Base-by-base conservation (phyloP, 2,888 invertebrate species). In the Agriopis marginaria region DNA sequence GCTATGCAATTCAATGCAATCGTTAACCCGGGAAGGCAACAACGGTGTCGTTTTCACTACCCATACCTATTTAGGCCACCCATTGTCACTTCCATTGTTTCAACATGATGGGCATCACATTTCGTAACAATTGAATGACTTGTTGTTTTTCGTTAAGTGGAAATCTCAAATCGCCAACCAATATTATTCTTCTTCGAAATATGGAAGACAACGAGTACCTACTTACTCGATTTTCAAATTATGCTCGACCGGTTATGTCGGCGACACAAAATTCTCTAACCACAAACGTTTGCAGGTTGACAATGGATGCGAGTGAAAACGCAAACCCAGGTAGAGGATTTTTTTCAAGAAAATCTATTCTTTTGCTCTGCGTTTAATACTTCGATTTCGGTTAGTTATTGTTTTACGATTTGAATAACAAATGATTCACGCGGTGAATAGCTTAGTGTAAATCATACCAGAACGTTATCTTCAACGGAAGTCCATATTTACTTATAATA, bases 71-170 rank as follows among this genome's bases (percentile, higher is more conserved):
- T 84, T 84, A 81, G 82, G 84, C 81, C 82, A 84, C 82, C 86
- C 86, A 88, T 88, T 90, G 88, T 89, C 82, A 81, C 71, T 72
- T 75, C 82, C 80, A 88, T 89, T 88, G 89, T 89, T 86, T 82
- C 78, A 80, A 76, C 81, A 75, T 73, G 77, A 83, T 83, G 77
- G 77, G 84, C 75, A 73, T 88, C 85, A 79, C 66, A 80, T 88
- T 86, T 84, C 85, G 78, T 79, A 83, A 83, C 79, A 79, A 77
- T 78, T 79, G 75, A 77, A 81, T 81, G 60, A 62, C 45, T 53
- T 39, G 42, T 23, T 73, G 71, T 66, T 68, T 44, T 50, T 14
- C 49, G 54, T 39, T 63, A 56, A 58, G 49, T 60, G 73, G 73
- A 76, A 56, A 64, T 55, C 54, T 51, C 65, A 23, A 50, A 61